These are phyloP conservation scores for Misgurnus mizolepis DNA, from an alignment of 2,113 vertebrate species.

Conservation along the genomic window DNA sequence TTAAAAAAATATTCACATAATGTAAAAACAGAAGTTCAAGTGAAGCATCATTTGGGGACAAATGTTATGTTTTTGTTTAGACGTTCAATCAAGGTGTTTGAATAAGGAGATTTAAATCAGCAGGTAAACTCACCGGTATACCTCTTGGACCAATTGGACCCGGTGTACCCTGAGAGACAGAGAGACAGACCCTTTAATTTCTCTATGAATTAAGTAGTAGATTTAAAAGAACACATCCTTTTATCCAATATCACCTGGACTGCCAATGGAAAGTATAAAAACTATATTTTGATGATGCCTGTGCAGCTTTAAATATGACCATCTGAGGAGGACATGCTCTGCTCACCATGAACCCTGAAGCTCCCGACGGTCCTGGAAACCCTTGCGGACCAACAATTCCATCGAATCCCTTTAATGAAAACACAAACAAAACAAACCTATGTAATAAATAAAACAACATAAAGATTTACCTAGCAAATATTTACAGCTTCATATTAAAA, in stretches of 20 bases:
- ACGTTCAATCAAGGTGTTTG: not conserved
- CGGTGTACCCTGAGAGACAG: slow-evolving; percentile 52
- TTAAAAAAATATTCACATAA: not conserved
- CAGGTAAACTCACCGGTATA: slow-evolving; percentile 62
- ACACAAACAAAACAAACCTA: slow-evolving; percentile 25
- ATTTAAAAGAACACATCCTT: too few species aligned
- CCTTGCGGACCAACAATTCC: slow-evolving; percentile 59
- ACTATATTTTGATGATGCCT: too few species aligned
- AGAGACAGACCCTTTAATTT: too few species aligned
- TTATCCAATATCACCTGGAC: too few species aligned
- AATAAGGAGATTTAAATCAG: not conserved
- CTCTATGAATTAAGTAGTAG: too few species aligned
- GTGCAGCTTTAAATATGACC: not conserved
- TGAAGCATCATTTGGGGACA: not conserved
- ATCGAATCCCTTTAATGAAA: slow-evolving; percentile 58
- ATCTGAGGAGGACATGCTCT: not conserved
- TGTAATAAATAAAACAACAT: slow-evolving; percentile 7
- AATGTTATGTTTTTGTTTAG: not conserved
- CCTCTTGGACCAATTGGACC: slow-evolving; percentile 67
- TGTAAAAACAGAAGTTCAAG: not conserved
- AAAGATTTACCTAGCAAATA: not conserved
- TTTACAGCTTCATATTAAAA: not conserved
- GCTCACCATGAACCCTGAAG: slow-evolving; percentile 55
- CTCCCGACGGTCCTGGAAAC: slow-evolving; percentile 49
- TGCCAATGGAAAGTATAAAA: too few species aligned